Evolutionary conservation across 1,140 invertebrate species (phyloP).

Genomic region (Neodiprion lecontei): DNA sequence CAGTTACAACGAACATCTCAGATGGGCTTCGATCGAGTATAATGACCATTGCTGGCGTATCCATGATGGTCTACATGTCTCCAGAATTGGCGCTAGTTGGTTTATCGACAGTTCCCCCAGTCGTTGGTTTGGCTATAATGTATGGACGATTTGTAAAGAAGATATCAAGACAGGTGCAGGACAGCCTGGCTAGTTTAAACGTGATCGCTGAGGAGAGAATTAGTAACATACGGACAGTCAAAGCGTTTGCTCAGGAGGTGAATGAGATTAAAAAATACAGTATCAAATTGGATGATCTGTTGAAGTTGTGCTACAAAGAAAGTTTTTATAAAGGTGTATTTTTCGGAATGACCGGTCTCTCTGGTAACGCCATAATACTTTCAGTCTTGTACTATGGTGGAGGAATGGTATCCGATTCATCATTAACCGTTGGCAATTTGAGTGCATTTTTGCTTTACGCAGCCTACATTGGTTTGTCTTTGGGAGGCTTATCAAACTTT

Average conservation of each 20-base stretch:
- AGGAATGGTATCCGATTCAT: conserved; percentile 80
- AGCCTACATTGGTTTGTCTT: conserved; percentile 89
- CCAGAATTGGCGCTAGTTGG: conserved; percentile 86
- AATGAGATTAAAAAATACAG: conserved; percentile 78
- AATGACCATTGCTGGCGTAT: conserved; percentile 84
- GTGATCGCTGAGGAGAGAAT: conserved; percentile 92
- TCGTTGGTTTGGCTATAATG: conserved; percentile 84
- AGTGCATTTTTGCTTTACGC: conserved; percentile 93
- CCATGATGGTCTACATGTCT: conserved; percentile 97
- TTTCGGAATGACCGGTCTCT: conserved; percentile 92
- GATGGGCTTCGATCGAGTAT: conserved; percentile 88
- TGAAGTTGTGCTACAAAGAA: conserved; percentile 86
- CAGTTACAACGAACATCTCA: conserved; percentile 92
- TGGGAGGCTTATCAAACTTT: conserved; percentile 86
- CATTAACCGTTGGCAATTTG: conserved; percentile 87
- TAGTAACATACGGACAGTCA: conserved; percentile 92
- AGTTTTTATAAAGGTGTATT: conserved; percentile 87
- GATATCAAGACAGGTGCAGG: conserved; percentile 85
- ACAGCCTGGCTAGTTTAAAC: conserved; percentile 82
- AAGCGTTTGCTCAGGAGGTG: conserved; percentile 87
- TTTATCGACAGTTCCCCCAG: conserved; percentile 85
- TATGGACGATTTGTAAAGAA: conserved; percentile 89
- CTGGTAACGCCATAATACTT: conserved; percentile 91
- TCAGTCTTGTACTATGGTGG: conserved; percentile 95
- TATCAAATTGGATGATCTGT: conserved; percentile 74